Evolutionary conservation across 2,888 invertebrate species (phyloP), one percentile per base, ranked within the genome.

Genomic region (Mimumesa dahlbomi): DNA sequence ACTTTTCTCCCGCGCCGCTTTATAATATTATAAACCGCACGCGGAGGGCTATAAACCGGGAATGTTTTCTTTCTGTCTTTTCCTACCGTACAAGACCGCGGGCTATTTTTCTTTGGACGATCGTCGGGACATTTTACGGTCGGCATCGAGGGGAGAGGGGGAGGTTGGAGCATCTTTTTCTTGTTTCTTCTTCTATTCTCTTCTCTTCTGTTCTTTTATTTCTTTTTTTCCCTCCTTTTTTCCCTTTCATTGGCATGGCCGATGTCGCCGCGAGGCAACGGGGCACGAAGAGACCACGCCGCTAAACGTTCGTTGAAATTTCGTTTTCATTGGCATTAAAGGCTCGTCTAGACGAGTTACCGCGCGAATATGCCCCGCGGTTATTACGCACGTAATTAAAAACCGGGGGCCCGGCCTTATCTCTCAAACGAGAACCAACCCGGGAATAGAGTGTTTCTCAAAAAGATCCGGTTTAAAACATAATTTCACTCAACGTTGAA

Each of bases 1-100:
- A 19, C 18, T 54, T 45, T 45, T 31, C 19, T 16, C 31, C 48
- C 36, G 11, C 14, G 3, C 16, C 14, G 61, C 29, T 61, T 64
- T 42, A 58, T 65, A 58, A 68, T 68, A 57, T 64, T 68, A 53
- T 65, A 58, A 68, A 54, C 57, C 48, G 48, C 48, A 9, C 50
- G 19, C 45, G 14, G 57, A 34, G 53, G 38, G 34, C 63, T 58
- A 58, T 72, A 67, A 77, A 72, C 66, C 61, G 61, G 46, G 68
- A 61, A 53, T 61, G 56, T 61, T 67, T 67, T 48, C 54, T 64
- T 52, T 62, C 53, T 36, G 40, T 50, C 59, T 34, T 22, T 61
- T 16, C 46, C 54, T n/a, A 5, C 18, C 46, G 38, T 6, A 14
- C 48, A 9, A 31, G 9, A 29, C 50, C 49, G 31, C 36, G n/a